Conservation (phyloP, 2,888 invertebrate species). For the Sphaerophoria taeniata region DNA sequence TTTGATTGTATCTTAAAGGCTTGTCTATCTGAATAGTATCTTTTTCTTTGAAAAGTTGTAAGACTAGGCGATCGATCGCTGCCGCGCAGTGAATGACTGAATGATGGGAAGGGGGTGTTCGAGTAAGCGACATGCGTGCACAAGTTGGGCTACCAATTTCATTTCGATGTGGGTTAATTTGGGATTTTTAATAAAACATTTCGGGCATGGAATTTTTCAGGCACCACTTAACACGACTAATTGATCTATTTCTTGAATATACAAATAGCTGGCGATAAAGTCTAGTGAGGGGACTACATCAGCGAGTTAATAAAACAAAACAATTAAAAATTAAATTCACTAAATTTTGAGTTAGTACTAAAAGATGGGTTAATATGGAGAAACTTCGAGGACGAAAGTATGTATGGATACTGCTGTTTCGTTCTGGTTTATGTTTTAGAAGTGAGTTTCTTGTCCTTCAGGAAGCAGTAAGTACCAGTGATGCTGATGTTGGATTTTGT, state of each 20-base stretch:
- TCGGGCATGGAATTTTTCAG: conserved; percentile 58
- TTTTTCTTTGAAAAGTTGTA: conserved; percentile 12
- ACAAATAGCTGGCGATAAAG: conserved; percentile 9
- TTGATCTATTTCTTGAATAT: too few species aligned
- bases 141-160: conserved; percentile 53
- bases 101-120: conserved; percentile 27
- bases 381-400: too few species aligned
- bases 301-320: conserved; percentile 55
- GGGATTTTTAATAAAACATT: conserved; percentile 66
- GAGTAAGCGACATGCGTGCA: too few species aligned
- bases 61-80: conserved; percentile 3
- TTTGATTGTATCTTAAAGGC: conserved; percentile 53
- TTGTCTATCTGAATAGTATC: conserved; percentile 25
- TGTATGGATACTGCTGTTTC: too few species aligned
- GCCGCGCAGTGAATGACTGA: background rate
- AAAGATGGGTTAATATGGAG: too few species aligned
- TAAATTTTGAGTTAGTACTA: too few species aligned
- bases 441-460: too few species aligned
- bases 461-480: too few species aligned
- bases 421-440: too few species aligned
- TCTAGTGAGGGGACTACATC: conserved; percentile 41
- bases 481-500: too few species aligned
- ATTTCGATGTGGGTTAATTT: conserved; percentile 71
- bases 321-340: too few species aligned
- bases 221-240: conserved; percentile 53